Conservation (phyloP, 1,140 invertebrate species). For the Caenorhabditis brenneri region DNA sequence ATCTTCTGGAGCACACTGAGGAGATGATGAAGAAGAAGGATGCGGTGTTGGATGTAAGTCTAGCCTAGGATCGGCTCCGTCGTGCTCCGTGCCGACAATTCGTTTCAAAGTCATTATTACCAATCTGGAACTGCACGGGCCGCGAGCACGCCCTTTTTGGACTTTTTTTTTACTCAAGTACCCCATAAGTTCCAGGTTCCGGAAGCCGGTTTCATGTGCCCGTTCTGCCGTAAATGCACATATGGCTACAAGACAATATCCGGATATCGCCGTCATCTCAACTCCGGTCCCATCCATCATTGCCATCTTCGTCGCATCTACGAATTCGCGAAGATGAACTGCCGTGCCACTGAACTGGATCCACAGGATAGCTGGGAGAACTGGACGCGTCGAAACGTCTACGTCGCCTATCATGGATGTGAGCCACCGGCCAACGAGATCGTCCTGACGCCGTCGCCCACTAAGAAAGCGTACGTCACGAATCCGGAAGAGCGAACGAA, state of each 20-base stretch:
- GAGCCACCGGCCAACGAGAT: constrained; percentile 6
- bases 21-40: constrained; percentile 30
- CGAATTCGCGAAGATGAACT: constrained; percentile 44
- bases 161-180: not conserved
- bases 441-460: constrained; percentile 19
- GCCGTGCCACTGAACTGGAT: constrained; percentile 27
- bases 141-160: too few relatives aligned
- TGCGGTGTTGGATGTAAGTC: not conserved
- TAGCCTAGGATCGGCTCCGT: too few relatives aligned
- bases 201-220: constrained; percentile 44
- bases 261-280: constrained; percentile 42
- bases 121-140: too few relatives aligned
- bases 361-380: constrained; percentile 22
- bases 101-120: too few relatives aligned
- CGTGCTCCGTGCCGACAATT: too few relatives aligned
- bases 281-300: constrained; percentile 1
- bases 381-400: constrained; percentile 46
- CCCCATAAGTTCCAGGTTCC: not conserved
- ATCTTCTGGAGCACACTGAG: constrained; percentile 4
- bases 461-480: not conserved
- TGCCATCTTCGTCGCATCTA: constrained; percentile 43
- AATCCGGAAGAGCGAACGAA: constrained; percentile 17
- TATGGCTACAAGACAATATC: constrained; percentile 53
- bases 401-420: constrained; percentile 46
- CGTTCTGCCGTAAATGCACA: constrained; percentile 50